Base-by-base conservation (phyloP, 2,888 invertebrate genomes). In the Ormyrus labotus region DNA sequence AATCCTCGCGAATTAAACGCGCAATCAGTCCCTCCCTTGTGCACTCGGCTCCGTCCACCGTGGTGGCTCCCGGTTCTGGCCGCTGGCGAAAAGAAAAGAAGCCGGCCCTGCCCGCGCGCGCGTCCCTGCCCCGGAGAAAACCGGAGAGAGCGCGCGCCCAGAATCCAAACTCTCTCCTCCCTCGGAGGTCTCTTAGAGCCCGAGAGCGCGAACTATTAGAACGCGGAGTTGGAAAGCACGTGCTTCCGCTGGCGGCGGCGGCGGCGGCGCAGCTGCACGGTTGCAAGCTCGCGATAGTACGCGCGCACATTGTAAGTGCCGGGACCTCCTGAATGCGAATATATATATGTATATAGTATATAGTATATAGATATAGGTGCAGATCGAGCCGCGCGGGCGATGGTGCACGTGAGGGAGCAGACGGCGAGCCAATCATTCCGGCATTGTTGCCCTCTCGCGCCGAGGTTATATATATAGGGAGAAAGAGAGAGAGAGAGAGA, bases 401-500 rank as follows among this genome's bases (percentile, higher is more conserved):
- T 81, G 83, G 55, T 53, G 76, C 72, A 57, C 58, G 63, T 81
- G 83, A 85, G 84, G 84, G 84, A 82, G 83, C 84, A 85, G 86
- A 87, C 86, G 85, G 85, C 83, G 85, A 84, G 86, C 88, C 89
- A 88, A 89, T 89, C 87, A 88, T 88, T 87, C 86, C 84, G 83
- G 87, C 87, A 89, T 89, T 89, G 88, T 88, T 87, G 84, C 80
- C 48, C 55, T 5, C 63, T 65, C 67, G 13, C 55, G 7, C 6
- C 47, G 60, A 51, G 11, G 19, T n/a, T 70, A 72, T 50, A 47
- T 50, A 11, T 50, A 57, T 50, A 34, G 34, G 50, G 7, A 19
- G 11, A 1, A 19, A 13, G 55, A 8, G 10, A 5, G 19, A 48
- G 50, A 57, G 19, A 8, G 34, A 11, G 48, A 9, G 11, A n/a